phyloP scores from a whole-genome alignment of 2,113 vertebrate genomes.

The Plestiodon gilberti region DNA sequence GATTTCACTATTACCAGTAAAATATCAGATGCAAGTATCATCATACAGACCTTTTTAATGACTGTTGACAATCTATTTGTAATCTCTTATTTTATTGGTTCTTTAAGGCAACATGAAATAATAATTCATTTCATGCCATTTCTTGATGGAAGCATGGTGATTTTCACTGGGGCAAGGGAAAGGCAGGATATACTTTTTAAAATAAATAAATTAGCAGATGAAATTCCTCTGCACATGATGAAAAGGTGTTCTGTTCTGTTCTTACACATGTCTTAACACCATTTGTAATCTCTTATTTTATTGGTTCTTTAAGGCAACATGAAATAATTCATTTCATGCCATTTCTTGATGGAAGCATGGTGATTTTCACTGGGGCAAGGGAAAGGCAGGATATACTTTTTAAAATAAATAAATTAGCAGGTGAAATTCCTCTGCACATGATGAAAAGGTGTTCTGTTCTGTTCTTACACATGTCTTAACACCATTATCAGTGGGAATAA shows the following conservation, averaged over 20 bases:
- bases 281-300: background rate
- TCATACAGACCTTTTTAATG: too few species aligned
- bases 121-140: background rate
- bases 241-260: background rate
- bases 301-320: background rate
- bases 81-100: background rate
- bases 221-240: background rate
- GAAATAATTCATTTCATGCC: background rate
- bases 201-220: too few species aligned
- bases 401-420: too few species aligned
- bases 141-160: background rate
- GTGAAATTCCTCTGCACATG: background rate
- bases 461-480: too few species aligned
- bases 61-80: background rate
- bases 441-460: background rate
- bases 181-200: too few species aligned
- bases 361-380: background rate
- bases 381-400: background rate
- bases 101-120: background rate
- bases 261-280: too few species aligned
- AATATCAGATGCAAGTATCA: background rate
- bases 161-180: background rate
- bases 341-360: background rate
- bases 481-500: background rate
- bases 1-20: background rate